Evolutionary conservation across 2,888 invertebrate genomes (phyloP).

Genomic region (Caenorhabditis imperialis): DNA sequence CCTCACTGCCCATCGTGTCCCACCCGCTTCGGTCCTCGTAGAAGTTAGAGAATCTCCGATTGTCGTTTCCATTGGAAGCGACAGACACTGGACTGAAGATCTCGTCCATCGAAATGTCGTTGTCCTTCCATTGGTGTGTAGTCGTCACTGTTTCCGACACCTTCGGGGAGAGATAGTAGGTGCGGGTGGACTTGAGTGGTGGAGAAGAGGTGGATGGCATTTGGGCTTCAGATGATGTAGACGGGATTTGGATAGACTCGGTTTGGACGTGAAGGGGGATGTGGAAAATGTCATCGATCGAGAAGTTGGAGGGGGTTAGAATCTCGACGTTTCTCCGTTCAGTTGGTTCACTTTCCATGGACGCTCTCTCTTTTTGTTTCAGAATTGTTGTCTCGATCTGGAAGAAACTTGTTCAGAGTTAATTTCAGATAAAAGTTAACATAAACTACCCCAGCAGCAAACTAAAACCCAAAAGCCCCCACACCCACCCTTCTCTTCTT

Average conservation of each 20-base stretch:
- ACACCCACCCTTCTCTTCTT: conserved; percentile 19
- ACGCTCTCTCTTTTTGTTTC: conserved; percentile 9
- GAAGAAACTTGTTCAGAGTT: neutral
- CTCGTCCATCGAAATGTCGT: conserved; percentile 34
- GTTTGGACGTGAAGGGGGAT: conserved; percentile 28
- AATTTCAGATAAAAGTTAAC: no score
- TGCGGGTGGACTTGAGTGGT: conserved; percentile 21
- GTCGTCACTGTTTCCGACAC: conserved; percentile 39
- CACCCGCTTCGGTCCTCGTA: conserved; percentile 48
- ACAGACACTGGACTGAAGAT: conserved; percentile 41
- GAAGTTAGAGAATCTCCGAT: conserved; percentile 40
- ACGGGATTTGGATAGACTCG: conserved; percentile 12
- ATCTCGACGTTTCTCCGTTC: neutral
- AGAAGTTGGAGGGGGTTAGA: conserved; percentile 12
- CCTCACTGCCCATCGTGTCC: conserved; percentile 48
- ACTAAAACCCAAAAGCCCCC: conserved; percentile 3
- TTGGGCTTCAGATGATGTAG: no score
- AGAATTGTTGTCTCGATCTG: conserved; percentile 32
- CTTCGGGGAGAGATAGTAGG: conserved; percentile 32
- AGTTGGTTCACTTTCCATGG: neutral
- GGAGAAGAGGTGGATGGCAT: conserved; percentile 43
- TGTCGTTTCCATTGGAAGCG: conserved; percentile 11
- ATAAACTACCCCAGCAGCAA: neutral
- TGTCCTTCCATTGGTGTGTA: conserved; percentile 47
- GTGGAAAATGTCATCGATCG: conserved; percentile 24